These are phyloP conservation scores for Thunnus thynnus DNA, from an alignment of 2,113 vertebrate genomes.

Conservation along the genomic window DNA sequence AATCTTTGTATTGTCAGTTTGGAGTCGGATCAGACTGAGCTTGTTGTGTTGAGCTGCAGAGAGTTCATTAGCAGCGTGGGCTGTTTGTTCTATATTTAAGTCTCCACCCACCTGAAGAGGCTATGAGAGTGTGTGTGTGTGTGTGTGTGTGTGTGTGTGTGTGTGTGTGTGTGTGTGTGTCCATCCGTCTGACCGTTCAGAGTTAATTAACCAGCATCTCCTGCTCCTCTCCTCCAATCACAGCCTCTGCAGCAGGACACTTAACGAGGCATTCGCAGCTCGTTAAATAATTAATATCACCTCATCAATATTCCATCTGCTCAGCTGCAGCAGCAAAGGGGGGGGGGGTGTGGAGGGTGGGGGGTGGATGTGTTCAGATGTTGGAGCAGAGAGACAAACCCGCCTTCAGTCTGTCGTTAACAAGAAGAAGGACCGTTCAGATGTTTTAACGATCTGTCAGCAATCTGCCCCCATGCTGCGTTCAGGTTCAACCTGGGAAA, in stretches of 20 bases:
- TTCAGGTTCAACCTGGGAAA: neutral
- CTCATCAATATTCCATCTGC: constrained; percentile 73
- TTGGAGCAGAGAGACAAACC: neutral
- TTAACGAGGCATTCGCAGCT: constrained; percentile 50
- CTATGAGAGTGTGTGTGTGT: no score
- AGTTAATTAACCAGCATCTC: constrained; percentile 16
- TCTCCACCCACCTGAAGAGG: neutral
- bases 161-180: constrained; percentile 11
- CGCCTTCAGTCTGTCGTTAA: constrained; percentile 22
- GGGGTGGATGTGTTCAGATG: constrained; percentile 20
- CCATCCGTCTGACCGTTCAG: neutral
- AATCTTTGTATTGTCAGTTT: no score
- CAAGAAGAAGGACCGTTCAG: constrained; percentile 41
- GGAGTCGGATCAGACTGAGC: no score
- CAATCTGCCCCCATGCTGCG: neutral
- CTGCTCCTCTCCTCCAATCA: constrained; percentile 67
- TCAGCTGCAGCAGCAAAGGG: constrained; percentile 18
- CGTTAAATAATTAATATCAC: constrained; percentile 66
- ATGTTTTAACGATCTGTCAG: neutral
- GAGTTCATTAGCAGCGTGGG: no score
- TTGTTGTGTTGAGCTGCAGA: no score
- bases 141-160: constrained; percentile 6
- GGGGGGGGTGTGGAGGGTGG: neutral
- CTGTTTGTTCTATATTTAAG: no score
- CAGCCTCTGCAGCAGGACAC: constrained; percentile 35